Evolutionary conservation across 2,888 invertebrate species (phyloP).

Genomic region (Cryptocephalus primarius): DNA sequence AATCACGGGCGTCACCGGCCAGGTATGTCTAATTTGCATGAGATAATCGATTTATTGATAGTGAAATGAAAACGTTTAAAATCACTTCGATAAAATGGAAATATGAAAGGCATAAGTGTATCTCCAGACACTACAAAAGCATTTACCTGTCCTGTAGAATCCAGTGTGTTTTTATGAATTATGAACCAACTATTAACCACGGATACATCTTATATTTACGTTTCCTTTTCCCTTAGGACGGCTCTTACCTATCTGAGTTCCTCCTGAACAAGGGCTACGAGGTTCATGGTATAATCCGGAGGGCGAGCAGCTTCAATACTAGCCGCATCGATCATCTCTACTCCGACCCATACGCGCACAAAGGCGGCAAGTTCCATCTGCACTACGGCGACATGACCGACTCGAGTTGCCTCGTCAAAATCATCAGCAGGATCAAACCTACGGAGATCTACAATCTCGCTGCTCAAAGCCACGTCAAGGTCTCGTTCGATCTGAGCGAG

Average conservation of each 20-base stretch:
- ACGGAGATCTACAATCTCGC: slow-evolving; percentile 96
- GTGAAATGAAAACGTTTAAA: background rate
- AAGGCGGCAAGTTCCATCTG: slow-evolving; percentile 76
- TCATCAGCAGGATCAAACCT: slow-evolving; percentile 67
- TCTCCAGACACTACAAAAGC: no score
- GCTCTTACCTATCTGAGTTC: slow-evolving; percentile 93
- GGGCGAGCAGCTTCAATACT: slow-evolving; percentile 95
- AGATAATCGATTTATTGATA: background rate
- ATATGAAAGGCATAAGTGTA: no score
- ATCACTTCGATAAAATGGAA: background rate
- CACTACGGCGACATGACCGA: slow-evolving; percentile 99
- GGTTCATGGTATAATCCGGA: slow-evolving; percentile 90
- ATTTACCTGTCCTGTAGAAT: background rate
- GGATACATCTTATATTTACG: no score
- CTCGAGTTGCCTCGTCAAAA: slow-evolving; percentile 85
- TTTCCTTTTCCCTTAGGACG: slow-evolving; percentile 60
- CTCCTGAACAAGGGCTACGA: slow-evolving; percentile 84
- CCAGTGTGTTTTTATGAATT: no score
- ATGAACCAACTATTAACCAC: no score
- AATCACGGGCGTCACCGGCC: background rate
- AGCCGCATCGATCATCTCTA: slow-evolving; percentile 93
- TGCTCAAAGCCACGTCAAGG: slow-evolving; percentile 98
- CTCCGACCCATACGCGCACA: slow-evolving; percentile 78
- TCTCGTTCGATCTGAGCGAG: slow-evolving; percentile 96
- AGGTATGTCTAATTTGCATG: background rate